Percentiles rank a stretch among this genome's conserved stretches.
phyloP scores from a whole-genome alignment of 2,797 vertebrate genomes.

The Perodicticus potto region DNA sequence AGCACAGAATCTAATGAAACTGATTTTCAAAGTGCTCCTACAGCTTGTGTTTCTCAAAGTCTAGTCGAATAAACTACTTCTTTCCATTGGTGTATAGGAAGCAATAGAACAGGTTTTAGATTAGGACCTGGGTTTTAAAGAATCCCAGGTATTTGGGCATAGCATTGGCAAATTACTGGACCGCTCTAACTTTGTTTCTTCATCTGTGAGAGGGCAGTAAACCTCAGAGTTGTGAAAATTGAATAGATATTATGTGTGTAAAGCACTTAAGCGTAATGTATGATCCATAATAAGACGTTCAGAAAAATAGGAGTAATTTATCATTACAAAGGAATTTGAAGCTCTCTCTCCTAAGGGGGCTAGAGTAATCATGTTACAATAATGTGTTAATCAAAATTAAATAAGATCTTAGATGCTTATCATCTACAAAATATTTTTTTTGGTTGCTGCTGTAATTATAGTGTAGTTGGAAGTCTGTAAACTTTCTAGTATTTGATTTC shows the following conservation, averaged over 20 bases:
- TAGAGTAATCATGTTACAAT: constrained; percentile 42
- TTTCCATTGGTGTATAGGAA: neutral
- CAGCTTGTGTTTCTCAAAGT: neutral
- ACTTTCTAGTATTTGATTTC: constrained; percentile 59
- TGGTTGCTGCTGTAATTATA: constrained; percentile 25
- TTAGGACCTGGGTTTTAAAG: constrained; percentile 26
- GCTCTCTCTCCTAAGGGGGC: too few species aligned
- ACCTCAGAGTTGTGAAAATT: constrained; percentile 35
- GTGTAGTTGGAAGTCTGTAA: constrained; percentile 51
- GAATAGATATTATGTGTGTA: neutral
- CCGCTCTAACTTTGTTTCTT: constrained; percentile 35
- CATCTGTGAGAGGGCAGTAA: neutral
- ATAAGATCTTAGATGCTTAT: constrained; percentile 28
- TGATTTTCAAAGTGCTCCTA: constrained; percentile 11
- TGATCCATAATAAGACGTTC: neutral
- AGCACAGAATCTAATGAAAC: constrained; percentile 9
- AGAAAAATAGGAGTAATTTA: neutral
- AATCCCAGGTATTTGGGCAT: neutral
- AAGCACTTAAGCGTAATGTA: neutral
- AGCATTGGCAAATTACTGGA: constrained; percentile 23
- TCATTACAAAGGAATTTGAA: constrained; percentile 35
- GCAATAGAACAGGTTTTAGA: neutral
- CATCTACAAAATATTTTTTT: constrained; percentile 45
- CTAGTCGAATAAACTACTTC: neutral
- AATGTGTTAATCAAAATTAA: constrained; percentile 59